Percentiles rank a stretch among this genome's conserved stretches.
These are phyloP conservation scores for Xestobium rufovillosum DNA, from an alignment of 2,888 invertebrate genomes.

Conservation along the genomic window DNA sequence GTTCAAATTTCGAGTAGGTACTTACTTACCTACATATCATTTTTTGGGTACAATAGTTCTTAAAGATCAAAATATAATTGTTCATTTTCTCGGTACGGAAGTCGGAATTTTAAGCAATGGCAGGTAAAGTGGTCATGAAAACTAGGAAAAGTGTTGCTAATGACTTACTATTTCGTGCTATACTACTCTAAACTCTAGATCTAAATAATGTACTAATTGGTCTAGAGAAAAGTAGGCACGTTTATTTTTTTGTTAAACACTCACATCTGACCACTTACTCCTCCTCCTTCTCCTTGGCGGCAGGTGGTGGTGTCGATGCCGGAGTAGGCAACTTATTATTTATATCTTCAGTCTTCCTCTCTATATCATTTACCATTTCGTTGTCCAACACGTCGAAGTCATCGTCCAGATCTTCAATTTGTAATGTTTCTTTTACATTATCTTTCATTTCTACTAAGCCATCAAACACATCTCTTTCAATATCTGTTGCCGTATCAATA, in stretches of 20 bases:
- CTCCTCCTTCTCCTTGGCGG: slow-evolving; percentile 34
- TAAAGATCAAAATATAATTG: no score
- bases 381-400: slow-evolving; percentile 28
- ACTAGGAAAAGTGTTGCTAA: no score
- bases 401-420: slow-evolving; percentile 31
- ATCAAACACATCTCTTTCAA: slow-evolving; percentile 18
- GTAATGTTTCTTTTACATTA: slow-evolving; percentile 26
- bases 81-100: no score
- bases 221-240: no score
- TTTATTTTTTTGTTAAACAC: slow-evolving; percentile 26
- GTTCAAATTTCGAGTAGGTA: no score
- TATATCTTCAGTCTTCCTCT: slow-evolving; percentile 29
- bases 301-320: slow-evolving; percentile 21
- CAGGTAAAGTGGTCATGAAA: no score
- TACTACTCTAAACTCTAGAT: no score
- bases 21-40: no score
- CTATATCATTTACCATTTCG: slow-evolving; percentile 27
- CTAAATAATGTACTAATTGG: no score
- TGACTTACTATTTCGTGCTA: no score
- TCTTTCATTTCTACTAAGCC: slow-evolving; percentile 25
- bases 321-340: slow-evolving; percentile 25
- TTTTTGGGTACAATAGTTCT: no score
- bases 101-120: no score
- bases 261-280: slow-evolving; percentile 40
- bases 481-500: slow-evolving; percentile 9